phyloP scores from a whole-genome alignment of 1,140 invertebrate species.

The Zelostemma sp. region DNA sequence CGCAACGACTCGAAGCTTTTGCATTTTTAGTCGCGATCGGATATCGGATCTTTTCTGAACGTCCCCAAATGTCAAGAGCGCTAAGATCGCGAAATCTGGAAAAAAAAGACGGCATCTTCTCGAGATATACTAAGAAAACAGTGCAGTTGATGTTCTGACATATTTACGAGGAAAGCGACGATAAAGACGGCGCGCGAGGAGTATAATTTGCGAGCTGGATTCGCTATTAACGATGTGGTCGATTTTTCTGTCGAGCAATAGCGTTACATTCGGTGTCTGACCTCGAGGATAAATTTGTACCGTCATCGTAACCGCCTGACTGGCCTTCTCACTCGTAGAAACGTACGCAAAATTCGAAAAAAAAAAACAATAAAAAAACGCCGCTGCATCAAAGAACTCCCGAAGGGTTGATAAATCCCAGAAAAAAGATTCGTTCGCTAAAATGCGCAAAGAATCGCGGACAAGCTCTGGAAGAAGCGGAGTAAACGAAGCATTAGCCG shows the following conservation, averaged over 20 bases:
- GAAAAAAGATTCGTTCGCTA: too few relatives aligned
- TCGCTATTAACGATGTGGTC: slow-evolving; percentile 36
- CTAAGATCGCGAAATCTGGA: not conserved
- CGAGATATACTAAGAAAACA: slow-evolving; percentile 2
- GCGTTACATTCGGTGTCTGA: slow-evolving; percentile 49
- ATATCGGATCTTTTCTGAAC: not conserved
- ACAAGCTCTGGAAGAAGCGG: not conserved
- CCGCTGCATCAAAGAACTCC: not conserved
- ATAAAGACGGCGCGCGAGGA: slow-evolving; percentile 16
- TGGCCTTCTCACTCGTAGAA: slow-evolving; percentile 48
- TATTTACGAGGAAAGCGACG: slow-evolving; percentile 21
- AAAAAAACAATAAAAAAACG: slow-evolving; percentile 1
- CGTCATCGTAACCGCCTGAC: slow-evolving; percentile 27
- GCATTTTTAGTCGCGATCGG: too few relatives aligned
- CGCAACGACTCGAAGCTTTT: not conserved
- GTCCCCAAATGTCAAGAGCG: too few relatives aligned
- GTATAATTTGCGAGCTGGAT: slow-evolving; percentile 22
- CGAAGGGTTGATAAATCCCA: too few relatives aligned
- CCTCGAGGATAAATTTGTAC: slow-evolving; percentile 51
- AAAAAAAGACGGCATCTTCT: slow-evolving; percentile 10
- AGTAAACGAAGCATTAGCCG: slow-evolving; percentile 4
- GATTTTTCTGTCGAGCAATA: slow-evolving; percentile 41
- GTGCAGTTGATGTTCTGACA: slow-evolving; percentile 2
- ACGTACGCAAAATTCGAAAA: not conserved
- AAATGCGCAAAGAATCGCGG: not conserved